Evolutionary conservation across 2,113 vertebrate species (phyloP).

Genomic region (Vidua macroura): DNA sequence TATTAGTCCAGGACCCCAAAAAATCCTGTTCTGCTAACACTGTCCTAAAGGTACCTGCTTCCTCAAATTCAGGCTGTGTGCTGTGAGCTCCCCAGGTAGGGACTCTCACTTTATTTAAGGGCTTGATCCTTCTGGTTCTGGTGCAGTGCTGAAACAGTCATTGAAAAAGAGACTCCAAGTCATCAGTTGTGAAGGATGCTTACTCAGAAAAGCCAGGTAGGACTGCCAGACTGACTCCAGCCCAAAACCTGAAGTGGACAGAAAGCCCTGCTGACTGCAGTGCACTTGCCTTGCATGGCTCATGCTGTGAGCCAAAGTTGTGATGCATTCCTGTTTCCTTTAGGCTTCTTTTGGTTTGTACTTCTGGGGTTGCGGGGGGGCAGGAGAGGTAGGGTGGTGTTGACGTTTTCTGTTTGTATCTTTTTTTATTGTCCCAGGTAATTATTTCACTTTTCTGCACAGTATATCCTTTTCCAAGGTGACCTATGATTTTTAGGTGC

Average conservation of each 20-base stretch:
- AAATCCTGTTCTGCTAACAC: background rate
- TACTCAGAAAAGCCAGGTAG: background rate
- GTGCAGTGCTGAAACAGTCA: background rate
- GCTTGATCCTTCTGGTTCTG: background rate
- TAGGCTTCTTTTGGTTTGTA: background rate
- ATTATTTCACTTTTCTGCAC: background rate
- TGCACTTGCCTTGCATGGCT: background rate
- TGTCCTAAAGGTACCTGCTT: background rate
- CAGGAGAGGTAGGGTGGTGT: too few species aligned
- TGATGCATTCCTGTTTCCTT: background rate
- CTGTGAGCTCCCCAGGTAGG: background rate
- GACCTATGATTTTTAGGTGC: background rate
- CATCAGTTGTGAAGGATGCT: background rate
- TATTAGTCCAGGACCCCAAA: background rate
- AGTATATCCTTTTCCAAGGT: background rate
- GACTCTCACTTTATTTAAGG: background rate
- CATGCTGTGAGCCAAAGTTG: background rate
- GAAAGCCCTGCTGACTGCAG: background rate
- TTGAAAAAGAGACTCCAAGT: background rate
- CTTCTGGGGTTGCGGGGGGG: background rate
- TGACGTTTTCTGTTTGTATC: background rate
- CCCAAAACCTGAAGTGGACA: background rate
- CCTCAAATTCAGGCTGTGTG: accelerated
- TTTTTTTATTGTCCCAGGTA: background rate
- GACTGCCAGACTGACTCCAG: background rate